Conservation (phyloP, 2,888 invertebrate species). For the Deilephila elpenor region DNA sequence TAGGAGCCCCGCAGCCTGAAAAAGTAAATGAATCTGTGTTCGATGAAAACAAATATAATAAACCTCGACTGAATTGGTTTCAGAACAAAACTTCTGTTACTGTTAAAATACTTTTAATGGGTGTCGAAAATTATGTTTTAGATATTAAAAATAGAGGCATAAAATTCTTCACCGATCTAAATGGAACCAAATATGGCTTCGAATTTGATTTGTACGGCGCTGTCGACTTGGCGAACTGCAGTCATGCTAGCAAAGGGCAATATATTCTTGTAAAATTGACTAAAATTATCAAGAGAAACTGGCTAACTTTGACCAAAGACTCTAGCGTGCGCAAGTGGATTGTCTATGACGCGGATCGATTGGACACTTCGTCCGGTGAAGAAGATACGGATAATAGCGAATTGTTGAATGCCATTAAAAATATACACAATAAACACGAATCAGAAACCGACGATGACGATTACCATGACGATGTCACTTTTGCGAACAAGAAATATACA, state of each 20-base stretch:
- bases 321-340: slow-evolving; percentile 65
- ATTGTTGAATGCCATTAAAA: slow-evolving; percentile 47
- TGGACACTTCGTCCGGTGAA: slow-evolving; percentile 68
- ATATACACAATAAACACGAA: slow-evolving; percentile 46
- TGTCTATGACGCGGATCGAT: slow-evolving; percentile 65
- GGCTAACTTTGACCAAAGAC: slow-evolving; percentile 64
- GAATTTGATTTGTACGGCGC: slow-evolving; percentile 71
- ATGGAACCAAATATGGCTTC: slow-evolving; percentile 64
- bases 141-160: slow-evolving; percentile 56
- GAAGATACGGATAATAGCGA: slow-evolving; percentile 47
- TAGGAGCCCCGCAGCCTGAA: background rate
- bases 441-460: slow-evolving; percentile 60
- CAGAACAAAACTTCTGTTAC: slow-evolving; percentile 60
- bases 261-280: slow-evolving; percentile 65
- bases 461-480: slow-evolving; percentile 43
- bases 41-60: slow-evolving; percentile 41
- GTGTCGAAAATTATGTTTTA: slow-evolving; percentile 63
- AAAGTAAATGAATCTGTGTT: background rate
- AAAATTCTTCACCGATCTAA: slow-evolving; percentile 55
- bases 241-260: slow-evolving; percentile 67
- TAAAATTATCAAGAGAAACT: slow-evolving; percentile 63
- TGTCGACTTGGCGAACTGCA: slow-evolving; percentile 51
- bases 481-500: background rate
- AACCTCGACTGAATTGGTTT: slow-evolving; percentile 69
- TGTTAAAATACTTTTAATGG: slow-evolving; percentile 69